phyloP scores from a whole-genome alignment of 1,140 invertebrate species.

The Solenopsis invicta region DNA sequence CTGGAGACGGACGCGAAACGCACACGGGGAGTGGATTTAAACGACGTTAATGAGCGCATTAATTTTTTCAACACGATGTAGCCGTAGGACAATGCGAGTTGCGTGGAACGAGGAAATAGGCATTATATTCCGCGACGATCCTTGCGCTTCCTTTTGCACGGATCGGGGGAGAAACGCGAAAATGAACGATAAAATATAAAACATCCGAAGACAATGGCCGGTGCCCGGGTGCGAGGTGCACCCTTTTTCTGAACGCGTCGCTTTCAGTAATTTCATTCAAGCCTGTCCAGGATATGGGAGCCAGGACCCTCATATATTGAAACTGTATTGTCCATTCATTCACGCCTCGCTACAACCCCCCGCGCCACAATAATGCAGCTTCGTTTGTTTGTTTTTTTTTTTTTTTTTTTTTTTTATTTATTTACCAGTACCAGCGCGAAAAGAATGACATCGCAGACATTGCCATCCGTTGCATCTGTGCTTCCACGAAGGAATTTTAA shows the following conservation, averaged over 20 bases:
- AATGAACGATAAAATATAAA: constrained; percentile 57
- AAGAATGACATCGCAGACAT: constrained; percentile 39
- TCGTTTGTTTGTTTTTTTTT: not conserved
- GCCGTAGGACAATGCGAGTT: not conserved
- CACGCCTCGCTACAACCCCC: constrained; percentile 35
- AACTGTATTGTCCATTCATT: constrained; percentile 47
- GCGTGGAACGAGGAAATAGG: not conserved
- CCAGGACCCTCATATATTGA: constrained; percentile 60
- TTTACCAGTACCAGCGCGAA: not conserved
- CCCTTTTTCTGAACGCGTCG: constrained; percentile 32
- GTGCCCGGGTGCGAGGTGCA: not conserved
- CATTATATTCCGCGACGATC: constrained; percentile 39
- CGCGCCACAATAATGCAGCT: constrained; percentile 47
- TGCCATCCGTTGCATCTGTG: constrained; percentile 23
- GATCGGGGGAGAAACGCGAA: constrained; percentile 32
- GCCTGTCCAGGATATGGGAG: constrained; percentile 40
- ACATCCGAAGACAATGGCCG: constrained; percentile 41
- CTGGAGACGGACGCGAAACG: not conserved
- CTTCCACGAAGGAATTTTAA: constrained; percentile 41
- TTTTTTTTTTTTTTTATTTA: not conserved
- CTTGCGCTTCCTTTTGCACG: constrained; percentile 8
- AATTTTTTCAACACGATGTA: constrained; percentile 29
- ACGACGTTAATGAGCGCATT: constrained; percentile 29
- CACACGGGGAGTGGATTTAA: constrained; percentile 8
- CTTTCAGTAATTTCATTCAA: constrained; percentile 68